A percentile compares a stretch with the other conserved stretches of the same genome.
Conservation (phyloP, 2,797 vertebrate genomes). For the Falco biarmicus region DNA sequence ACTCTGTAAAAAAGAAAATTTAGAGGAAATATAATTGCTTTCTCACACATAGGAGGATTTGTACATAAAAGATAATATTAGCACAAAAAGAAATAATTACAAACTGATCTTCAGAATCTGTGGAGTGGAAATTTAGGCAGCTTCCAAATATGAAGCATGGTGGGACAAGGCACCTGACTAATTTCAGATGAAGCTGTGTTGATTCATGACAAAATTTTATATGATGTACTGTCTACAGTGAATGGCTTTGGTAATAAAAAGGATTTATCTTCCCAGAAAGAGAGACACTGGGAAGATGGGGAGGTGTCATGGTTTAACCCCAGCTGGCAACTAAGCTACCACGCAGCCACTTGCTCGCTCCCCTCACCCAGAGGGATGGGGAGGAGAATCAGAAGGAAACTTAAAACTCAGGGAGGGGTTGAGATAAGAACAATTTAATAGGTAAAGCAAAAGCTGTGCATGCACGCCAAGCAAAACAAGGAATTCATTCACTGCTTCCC, state of each 20-base stretch:
- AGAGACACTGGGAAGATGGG: background rate
- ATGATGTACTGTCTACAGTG: background rate
- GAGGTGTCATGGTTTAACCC: background rate
- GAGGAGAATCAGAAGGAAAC: too few species aligned
- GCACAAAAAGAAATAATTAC: background rate
- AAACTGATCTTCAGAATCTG: background rate
- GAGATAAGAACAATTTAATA: too few species aligned
- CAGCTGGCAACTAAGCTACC: too few species aligned
- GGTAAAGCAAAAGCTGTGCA: too few species aligned
- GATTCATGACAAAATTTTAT: background rate
- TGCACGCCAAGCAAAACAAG: too few species aligned
- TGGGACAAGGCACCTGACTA: background rate
- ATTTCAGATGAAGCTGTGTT: background rate
- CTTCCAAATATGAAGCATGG: background rate
- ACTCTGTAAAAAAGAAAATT: background rate
- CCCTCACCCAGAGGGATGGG: too few species aligned
- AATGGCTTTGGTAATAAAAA: background rate
- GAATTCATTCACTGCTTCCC: too few species aligned
- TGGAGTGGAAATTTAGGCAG: background rate
- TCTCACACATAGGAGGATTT: background rate
- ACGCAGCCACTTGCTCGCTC: too few species aligned
- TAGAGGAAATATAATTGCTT: background rate
- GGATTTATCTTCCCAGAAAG: background rate
- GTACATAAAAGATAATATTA: background rate
- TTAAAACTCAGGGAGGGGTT: too few species aligned